Percentiles rank a stretch among this genome's conserved stretches.
These are phyloP conservation scores for Ophion slaviceki DNA, from an alignment of 2,888 invertebrate genomes.

Conservation along the genomic window DNA sequence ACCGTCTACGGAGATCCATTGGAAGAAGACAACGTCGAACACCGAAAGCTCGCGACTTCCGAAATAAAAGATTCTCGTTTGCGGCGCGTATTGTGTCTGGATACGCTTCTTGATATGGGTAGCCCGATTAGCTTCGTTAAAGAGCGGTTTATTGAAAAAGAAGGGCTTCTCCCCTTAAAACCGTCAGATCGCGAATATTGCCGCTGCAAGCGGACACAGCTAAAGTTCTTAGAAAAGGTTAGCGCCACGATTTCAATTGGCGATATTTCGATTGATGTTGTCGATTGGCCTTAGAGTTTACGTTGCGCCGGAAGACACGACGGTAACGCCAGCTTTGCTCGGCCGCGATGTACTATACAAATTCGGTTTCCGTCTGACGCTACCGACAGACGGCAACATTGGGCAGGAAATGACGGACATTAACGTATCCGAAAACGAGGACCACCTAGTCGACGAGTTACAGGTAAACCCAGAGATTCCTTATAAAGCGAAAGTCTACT, in stretches of 20 bases:
- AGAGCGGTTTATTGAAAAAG: conserved; percentile 49
- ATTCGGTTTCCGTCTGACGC: neutral
- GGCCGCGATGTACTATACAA: conserved; percentile 40
- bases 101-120: conserved; percentile 53
- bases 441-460: too few relatives aligned
- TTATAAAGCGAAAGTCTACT: too few relatives aligned
- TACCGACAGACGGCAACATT: neutral
- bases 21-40: conserved; percentile 27
- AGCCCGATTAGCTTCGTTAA: conserved; percentile 60
- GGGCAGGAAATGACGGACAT: conserved; percentile 11
- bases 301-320: conserved; percentile 59
- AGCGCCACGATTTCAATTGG: conserved; percentile 30
- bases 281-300: conserved; percentile 31
- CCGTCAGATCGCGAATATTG: conserved; percentile 42
- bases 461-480: too few relatives aligned
- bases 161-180: conserved; percentile 48
- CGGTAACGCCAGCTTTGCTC: conserved; percentile 49
- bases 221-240: conserved; percentile 41
- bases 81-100: conserved; percentile 48
- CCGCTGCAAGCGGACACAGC: conserved; percentile 29
- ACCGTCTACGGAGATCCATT: neutral
- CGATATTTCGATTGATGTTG: conserved; percentile 3
- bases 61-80: conserved; percentile 50
- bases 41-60: conserved; percentile 34
- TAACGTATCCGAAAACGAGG: neutral